These are phyloP conservation scores for Hyperoplus immaculatus DNA, from an alignment of 2,797 vertebrate species.

Conservation along the genomic window DNA sequence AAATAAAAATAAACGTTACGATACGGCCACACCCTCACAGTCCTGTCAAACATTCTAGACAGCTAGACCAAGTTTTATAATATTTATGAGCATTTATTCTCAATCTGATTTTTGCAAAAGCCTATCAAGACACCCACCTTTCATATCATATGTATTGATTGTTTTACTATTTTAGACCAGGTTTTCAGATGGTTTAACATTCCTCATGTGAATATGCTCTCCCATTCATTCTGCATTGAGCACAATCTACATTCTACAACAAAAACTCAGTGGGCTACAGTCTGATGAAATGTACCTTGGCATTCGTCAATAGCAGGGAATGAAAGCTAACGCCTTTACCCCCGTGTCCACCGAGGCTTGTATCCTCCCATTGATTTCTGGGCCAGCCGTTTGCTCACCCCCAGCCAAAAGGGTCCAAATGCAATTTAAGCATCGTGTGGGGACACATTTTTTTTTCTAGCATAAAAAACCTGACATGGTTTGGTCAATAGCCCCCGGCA, in stretches of 20 bases:
- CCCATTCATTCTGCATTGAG: constrained; percentile 51
- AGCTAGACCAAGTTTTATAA: too few relatives aligned
- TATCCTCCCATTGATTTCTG: constrained; percentile 82
- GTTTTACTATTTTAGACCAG: too few relatives aligned
- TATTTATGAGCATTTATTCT: too few relatives aligned
- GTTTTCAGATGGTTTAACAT: too few relatives aligned
- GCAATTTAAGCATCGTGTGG: constrained; percentile 81
- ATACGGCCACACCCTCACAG: too few relatives aligned
- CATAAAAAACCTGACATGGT: constrained; percentile 79
- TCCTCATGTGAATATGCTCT: constrained; percentile 15
- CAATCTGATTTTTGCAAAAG: too few relatives aligned
- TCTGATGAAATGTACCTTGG: constrained; percentile 77
- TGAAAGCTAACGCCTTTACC: constrained; percentile 73
- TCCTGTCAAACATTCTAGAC: too few relatives aligned
- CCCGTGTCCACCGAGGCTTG: constrained; percentile 74
- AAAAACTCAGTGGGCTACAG: constrained; percentile 65
- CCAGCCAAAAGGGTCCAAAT: constrained; percentile 75
- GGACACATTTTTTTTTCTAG: constrained; percentile 68
- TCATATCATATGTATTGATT: too few relatives aligned
- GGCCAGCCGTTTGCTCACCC: constrained; percentile 71
- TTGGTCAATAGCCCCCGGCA: constrained; percentile 82
- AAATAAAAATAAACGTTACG: too few relatives aligned
- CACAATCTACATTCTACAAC: constrained; percentile 27
- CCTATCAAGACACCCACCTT: too few relatives aligned
- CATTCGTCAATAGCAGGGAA: constrained; percentile 77